These are phyloP conservation scores for Okapia johnstoni DNA, from an alignment of 2,113 vertebrate species.

Conservation along the genomic window DNA sequence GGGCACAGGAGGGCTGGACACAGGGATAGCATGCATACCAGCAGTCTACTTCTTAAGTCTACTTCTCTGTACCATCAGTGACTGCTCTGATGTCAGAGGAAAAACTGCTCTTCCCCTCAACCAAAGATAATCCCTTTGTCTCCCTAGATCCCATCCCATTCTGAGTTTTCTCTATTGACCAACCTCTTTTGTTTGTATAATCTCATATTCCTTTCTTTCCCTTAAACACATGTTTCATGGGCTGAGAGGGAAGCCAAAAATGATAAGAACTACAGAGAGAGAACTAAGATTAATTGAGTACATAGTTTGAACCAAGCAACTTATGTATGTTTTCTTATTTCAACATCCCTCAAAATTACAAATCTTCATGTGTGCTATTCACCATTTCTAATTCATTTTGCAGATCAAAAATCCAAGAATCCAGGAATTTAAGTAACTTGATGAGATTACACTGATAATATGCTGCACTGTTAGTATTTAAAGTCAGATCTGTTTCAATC, in stretches of 20 bases:
- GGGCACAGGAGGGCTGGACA: background rate
- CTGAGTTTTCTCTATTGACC: background rate
- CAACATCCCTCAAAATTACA: background rate
- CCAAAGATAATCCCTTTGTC: background rate
- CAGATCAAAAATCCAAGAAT: background rate
- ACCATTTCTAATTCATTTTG: slow-evolving; percentile 2
- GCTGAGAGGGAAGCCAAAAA: background rate
- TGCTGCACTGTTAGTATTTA: background rate
- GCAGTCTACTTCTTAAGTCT: too few relatives aligned
- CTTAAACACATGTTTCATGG: background rate
- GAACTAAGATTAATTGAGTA: background rate
- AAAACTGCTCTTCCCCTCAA: background rate
- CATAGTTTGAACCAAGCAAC: background rate
- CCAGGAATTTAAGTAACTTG: background rate
- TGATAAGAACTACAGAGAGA: background rate
- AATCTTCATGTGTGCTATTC: background rate
- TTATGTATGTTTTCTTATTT: background rate
- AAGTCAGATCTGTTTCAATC: background rate
- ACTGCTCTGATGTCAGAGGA: background rate
- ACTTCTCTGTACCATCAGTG: background rate
- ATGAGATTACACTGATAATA: background rate
- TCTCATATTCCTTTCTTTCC: background rate
- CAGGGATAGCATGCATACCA: rapidly evolving
- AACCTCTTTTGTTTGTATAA: background rate
- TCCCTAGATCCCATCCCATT: too few relatives aligned